Evolutionary conservation across 2,888 invertebrate species (phyloP).

Genomic region (Agrochola circellaris): DNA sequence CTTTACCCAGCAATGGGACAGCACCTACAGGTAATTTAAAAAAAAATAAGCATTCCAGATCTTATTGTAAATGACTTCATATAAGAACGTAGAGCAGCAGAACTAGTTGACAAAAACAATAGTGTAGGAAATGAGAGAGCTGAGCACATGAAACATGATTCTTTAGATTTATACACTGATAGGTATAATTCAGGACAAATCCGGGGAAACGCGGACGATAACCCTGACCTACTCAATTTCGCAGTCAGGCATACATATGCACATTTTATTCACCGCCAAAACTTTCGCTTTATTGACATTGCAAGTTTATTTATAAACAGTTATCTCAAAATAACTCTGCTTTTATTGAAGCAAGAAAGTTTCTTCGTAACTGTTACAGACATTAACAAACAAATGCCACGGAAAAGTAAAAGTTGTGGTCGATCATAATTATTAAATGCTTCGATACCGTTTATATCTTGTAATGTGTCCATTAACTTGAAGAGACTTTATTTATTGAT

Average conservation of each 20-base stretch:
- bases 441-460: conserved; percentile 19
- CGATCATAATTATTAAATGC: conserved; percentile 40
- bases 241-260: neutral
- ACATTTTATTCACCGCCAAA: conserved; percentile 34
- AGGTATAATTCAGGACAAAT: conserved; percentile 30
- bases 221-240: conserved; percentile 42
- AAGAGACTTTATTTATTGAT: conserved; percentile 9
- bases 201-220: conserved; percentile 32
- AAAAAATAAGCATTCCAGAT: no score
- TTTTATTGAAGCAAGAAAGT: conserved; percentile 56
- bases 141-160: neutral
- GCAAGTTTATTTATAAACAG: conserved; percentile 14
- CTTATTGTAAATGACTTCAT: no score
- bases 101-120: neutral
- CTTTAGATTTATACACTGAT: conserved; percentile 20
- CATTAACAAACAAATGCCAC: conserved; percentile 34
- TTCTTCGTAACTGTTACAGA: conserved; percentile 35
- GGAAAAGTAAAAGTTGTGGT: conserved; percentile 57
- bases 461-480: neutral
- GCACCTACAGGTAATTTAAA: no score
- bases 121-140: conserved; percentile 7
- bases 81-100: no score
- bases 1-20: no score
- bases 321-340: conserved; percentile 33
- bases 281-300: conserved; percentile 51